These are phyloP conservation scores for Oligia fasciuncula DNA, from an alignment of 2,888 invertebrate genomes.

Conservation along the genomic window DNA sequence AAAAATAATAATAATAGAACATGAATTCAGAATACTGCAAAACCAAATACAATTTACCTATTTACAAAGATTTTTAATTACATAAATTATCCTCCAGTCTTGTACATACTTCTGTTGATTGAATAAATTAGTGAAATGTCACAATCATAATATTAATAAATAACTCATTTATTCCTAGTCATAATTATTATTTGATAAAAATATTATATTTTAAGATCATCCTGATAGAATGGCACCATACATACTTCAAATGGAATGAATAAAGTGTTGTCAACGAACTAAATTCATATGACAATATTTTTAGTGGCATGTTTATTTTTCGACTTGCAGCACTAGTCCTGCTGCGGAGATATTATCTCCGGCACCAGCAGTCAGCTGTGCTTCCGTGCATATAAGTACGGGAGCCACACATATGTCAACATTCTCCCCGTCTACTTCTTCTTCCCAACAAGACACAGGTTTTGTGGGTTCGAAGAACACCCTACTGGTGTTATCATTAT, in stretches of 20 bases:
- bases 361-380: constrained; percentile 95
- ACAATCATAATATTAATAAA: constrained; percentile 46
- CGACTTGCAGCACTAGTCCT: constrained; percentile 93
- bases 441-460: constrained; percentile 96
- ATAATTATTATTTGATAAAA: constrained; percentile 44
- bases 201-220: constrained; percentile 47
- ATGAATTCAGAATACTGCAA: constrained; percentile 41
- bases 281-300: constrained; percentile 41
- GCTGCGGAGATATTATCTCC: constrained; percentile 97
- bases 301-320: constrained; percentile 75
- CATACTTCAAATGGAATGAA: constrained; percentile 60
- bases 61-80: constrained; percentile 7
- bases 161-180: constrained; percentile 52
- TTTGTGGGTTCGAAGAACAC: constrained; percentile 92
- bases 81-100: constrained; percentile 40
- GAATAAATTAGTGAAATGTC: constrained; percentile 50
- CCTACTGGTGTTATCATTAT: constrained; percentile 87
- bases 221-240: constrained; percentile 64
- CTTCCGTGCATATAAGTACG: constrained; percentile 95
- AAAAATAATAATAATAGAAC: constrained; percentile 1
- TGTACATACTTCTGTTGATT: constrained; percentile 60
- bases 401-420: constrained; percentile 95
- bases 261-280: constrained; percentile 50
- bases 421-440: constrained; percentile 86
- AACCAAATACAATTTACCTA: constrained; percentile 29